Evolutionary conservation across 35 echinoderm and acorn worm genomes (phyloP).

Genomic region (Chiridota heheva): DNA sequence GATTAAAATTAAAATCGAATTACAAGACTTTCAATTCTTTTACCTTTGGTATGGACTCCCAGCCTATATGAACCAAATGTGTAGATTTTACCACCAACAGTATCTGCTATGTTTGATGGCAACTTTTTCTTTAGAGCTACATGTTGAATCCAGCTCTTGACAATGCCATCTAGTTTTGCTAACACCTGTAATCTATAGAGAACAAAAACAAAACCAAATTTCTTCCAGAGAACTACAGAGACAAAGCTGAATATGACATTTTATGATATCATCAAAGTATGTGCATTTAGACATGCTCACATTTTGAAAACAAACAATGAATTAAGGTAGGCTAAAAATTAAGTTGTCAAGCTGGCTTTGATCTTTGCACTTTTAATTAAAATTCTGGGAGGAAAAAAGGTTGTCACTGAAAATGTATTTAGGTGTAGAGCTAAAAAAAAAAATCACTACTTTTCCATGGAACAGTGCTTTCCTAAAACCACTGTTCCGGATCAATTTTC

Average conservation of each 20-base stretch:
- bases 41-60: conserved; percentile 99
- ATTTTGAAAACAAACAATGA: too few relatives aligned
- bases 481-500: too few relatives aligned
- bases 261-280: background rate
- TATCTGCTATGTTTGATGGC: conserved; percentile 83
- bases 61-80: conserved; percentile 99
- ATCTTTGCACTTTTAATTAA: too few relatives aligned
- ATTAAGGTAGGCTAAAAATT: too few relatives aligned
- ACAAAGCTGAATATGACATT: background rate
- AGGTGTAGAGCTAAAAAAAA: too few relatives aligned
- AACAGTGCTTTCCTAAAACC: too few relatives aligned
- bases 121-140: conserved; percentile 82
- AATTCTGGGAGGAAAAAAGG: too few relatives aligned
- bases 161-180: conserved; percentile 80
- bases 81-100: conserved; percentile 99
- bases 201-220: background rate
- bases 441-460: too few relatives aligned
- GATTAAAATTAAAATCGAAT: too few relatives aligned
- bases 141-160: conserved; percentile 87
- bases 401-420: too few relatives aligned
- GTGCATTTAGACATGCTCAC: background rate
- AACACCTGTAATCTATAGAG: conserved; percentile 74
- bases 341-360: too few relatives aligned
- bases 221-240: background rate
- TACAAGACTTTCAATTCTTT: too few relatives aligned